A percentile compares a stretch with the other conserved stretches of the same genome.
Conservation (phyloP, 1,140 invertebrate genomes). For the Drosophila subpulchrella region DNA sequence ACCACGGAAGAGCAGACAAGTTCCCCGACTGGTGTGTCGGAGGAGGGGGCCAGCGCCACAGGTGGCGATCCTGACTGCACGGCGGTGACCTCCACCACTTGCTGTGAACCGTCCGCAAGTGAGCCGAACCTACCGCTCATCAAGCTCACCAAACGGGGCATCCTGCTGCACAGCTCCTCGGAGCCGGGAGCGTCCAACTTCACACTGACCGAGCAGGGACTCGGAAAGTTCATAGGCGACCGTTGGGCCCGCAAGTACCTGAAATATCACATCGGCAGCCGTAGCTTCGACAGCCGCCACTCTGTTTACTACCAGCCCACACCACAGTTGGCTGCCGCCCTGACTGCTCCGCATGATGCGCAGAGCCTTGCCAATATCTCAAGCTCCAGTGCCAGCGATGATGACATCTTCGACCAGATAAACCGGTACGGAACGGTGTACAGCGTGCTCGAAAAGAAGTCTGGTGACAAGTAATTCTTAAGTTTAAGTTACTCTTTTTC, state of each 20-base stretch:
- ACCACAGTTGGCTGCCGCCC: constrained; percentile 12
- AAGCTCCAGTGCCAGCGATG: constrained; percentile 56
- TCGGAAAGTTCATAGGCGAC: constrained; percentile 62
- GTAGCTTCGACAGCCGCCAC: constrained; percentile 59
- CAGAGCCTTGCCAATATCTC: constrained; percentile 19
- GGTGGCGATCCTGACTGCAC: constrained; percentile 63
- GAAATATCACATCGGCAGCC: constrained; percentile 61
- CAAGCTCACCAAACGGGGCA: constrained; percentile 53
- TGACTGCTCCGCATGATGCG: constrained; percentile 5
- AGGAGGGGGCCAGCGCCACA: too few species aligned
- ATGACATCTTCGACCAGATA: constrained; percentile 56
- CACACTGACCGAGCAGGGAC: constrained; percentile 56
- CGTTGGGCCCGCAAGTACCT: constrained; percentile 58
- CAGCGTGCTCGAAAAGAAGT: constrained; percentile 39
- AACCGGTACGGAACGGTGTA: constrained; percentile 60
- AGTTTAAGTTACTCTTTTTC: constrained; percentile 11
- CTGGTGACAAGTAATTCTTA: constrained; percentile 6
- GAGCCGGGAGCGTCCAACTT: constrained; percentile 16
- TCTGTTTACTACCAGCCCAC: constrained; percentile 73
- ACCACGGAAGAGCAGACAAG: constrained; percentile 9
- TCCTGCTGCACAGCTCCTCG: constrained; percentile 45
- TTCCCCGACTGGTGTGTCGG: neutral
- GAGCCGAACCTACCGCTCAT: neutral
- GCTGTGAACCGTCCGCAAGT: constrained; percentile 21
- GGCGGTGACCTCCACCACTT: constrained; percentile 68